Evolutionary conservation across 2,797 vertebrate genomes (phyloP).

Genomic region (Myotis pilosus): DNA sequence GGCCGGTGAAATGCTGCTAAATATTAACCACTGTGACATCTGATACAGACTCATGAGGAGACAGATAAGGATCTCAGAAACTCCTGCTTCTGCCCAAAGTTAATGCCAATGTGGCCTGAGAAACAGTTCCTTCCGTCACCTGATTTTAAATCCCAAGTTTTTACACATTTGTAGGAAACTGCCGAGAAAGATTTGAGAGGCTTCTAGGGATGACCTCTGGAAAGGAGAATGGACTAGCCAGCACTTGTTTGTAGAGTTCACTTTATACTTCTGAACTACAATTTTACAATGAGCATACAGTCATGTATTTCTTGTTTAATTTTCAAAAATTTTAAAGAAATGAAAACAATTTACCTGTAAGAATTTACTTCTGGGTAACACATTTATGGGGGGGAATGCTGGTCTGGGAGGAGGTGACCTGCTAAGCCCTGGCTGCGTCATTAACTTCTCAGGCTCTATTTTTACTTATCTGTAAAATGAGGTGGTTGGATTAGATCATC

Average conservation of each 20-base stretch:
- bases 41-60: background rate
- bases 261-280: background rate
- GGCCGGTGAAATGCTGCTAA: background rate
- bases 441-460: background rate
- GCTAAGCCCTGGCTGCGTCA: background rate
- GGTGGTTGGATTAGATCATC: background rate
- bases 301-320: background rate
- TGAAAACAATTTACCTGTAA: constrained; percentile 2
- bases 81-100: background rate
- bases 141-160: constrained; percentile 26
- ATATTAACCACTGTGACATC: background rate
- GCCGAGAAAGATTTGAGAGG: background rate
- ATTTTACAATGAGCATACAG: background rate
- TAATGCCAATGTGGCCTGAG: background rate
- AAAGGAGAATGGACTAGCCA: background rate
- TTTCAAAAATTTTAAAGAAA: constrained; percentile 42
- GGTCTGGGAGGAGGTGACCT: background rate
- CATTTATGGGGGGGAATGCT: background rate
- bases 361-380: background rate
- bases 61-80: background rate
- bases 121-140: background rate
- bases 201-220: background rate
- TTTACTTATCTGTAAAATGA: constrained; percentile 29
- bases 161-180: background rate
- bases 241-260: background rate